Conservation (phyloP, 2,888 invertebrate species). For the Macrosiphum euphorbiae region DNA sequence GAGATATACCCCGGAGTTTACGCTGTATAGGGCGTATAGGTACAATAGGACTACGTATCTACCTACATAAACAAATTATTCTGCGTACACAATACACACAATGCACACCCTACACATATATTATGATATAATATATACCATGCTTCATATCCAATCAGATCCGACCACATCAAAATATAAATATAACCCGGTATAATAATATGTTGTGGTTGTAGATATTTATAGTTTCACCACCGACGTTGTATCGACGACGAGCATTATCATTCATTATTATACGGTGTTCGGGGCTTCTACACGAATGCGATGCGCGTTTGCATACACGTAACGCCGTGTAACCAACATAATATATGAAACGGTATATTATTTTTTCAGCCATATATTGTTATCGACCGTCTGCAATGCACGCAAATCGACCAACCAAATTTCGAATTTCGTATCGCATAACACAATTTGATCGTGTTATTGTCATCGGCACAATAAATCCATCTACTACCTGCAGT, state of each 20-base stretch:
- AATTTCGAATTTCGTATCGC: neutral
- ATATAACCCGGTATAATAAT: neutral
- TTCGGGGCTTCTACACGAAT: conserved; percentile 18
- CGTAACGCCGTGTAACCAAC: conserved; percentile 43
- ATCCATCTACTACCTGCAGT: neutral
- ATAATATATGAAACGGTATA: neutral
- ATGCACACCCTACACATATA: no score
- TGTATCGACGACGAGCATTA: neutral
- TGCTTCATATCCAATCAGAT: neutral
- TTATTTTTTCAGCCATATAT: neutral
- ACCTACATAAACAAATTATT: neutral
- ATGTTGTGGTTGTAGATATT: neutral
- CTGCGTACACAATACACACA: neutral
- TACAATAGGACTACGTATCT: neutral
- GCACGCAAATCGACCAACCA: neutral
- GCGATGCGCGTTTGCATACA: conserved; percentile 56
- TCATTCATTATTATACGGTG: conserved; percentile 11
- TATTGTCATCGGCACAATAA: neutral
- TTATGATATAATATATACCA: neutral
- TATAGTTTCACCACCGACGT: neutral
- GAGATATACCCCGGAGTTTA: neutral
- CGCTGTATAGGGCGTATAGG: neutral
- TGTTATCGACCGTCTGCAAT: neutral
- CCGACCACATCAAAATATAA: neutral
- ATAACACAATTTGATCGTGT: neutral